Base-by-base conservation (phyloP, 2,113 vertebrate genomes). In the Notarius lentiginosus region DNA sequence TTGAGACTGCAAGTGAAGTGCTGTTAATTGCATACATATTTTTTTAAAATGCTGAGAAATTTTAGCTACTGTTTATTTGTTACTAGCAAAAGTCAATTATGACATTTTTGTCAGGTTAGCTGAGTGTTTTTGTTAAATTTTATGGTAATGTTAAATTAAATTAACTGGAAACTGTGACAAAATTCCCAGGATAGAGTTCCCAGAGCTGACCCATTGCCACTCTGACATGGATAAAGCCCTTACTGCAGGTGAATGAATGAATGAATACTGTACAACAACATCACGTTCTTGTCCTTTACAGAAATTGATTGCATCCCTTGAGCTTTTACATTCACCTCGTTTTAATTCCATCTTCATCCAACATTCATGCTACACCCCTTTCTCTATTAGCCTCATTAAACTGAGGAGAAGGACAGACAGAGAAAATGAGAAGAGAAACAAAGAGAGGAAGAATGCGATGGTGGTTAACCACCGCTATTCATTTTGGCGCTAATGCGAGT, bases 401-500 rank as follows among this genome's bases (percentile, higher is more conserved):
- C 22, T 82, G 80, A 82, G 80, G n/a, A n/a, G 80, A 51, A 82
- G 8, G 41, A 17, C 41, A 51, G 80, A 49, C 22, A 1, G 22
- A 63, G 58, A 49, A 51, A 49, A 49, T 15, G 34, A 82, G 11
- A 49, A 49, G 63, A 60, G 55, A 88, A 80, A 30, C 30, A 86
- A 65, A 83, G 58, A 24, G 82, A 61, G 61, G n/a, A 47, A 66
- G 82, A 73, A 68, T 66, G 65, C 70, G 72, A 58, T 51, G 27
- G 10, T 4, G 27, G 60, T 51, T 82, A 65, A 51, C 60, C 14
- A 41, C 80, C 18, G 80, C 80, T 65, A 65, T 82, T 82, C 80
- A 82, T 82, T 66, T 65, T 82, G 80, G 12, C 41, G 61, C 70
- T 77, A 87, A 84, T 89, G 72, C 30, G 60, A 73, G 60, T 91